phyloP scores from a whole-genome alignment of 2,113 vertebrate genomes.

The Lota lota region DNA sequence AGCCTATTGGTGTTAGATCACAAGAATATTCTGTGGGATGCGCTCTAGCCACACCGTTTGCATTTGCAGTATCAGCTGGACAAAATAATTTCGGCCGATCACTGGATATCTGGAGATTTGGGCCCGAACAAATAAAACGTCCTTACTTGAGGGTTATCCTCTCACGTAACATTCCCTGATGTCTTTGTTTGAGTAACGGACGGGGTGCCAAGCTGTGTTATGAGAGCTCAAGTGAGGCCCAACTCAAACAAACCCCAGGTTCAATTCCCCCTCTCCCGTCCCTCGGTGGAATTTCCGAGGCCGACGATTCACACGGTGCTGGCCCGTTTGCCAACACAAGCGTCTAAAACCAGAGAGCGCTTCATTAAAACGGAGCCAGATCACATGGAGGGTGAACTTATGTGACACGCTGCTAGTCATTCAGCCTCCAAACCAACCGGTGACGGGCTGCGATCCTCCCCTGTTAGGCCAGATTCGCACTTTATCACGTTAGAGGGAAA shows the following conservation, averaged over 20 bases:
- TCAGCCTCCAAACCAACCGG: too few relatives aligned
- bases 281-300: neutral
- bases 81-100: constrained; percentile 20
- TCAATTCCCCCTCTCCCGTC: constrained; percentile 22
- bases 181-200: constrained; percentile 42
- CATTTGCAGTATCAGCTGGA: constrained; percentile 18
- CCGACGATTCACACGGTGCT: constrained; percentile 40
- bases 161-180: constrained; percentile 26
- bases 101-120: constrained; percentile 30
- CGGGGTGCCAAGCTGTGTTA: constrained; percentile 51
- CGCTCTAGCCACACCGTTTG: constrained; percentile 4
- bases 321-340: constrained; percentile 57
- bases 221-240: constrained; percentile 42
- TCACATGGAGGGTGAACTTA: constrained; percentile 24
- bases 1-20: constrained; percentile 27
- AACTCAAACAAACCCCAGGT: constrained; percentile 62
- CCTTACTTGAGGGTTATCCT: constrained; percentile 21
- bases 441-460: too few relatives aligned
- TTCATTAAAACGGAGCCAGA: constrained; percentile 45
- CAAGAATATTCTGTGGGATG: constrained; percentile 23
- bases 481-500: too few relatives aligned
- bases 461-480: too few relatives aligned
- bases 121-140: constrained; percentile 32
- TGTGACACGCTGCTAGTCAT: neutral
- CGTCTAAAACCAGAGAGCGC: constrained; percentile 38